These are phyloP conservation scores for Drosophila fuyamai DNA, from an alignment of 1,140 invertebrate genomes.

Conservation along the genomic window DNA sequence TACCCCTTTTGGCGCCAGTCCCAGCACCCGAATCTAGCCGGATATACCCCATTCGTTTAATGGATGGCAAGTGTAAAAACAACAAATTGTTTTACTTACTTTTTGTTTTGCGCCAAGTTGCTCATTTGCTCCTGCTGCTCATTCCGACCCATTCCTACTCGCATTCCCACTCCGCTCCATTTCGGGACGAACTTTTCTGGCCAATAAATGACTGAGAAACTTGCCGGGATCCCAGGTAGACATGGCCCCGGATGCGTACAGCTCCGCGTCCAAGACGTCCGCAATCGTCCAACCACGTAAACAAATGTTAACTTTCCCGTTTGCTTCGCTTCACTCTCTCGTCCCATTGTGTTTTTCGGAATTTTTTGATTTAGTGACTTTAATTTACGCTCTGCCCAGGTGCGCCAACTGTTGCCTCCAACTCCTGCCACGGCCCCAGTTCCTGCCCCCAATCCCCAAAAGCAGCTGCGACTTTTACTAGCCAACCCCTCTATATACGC, in stretches of 20 bases:
- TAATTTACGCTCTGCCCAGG: constrained; percentile 83
- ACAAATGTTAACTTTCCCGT: constrained; percentile 81
- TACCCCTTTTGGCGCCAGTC: not conserved
- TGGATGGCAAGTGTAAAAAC: constrained; percentile 57
- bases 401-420: constrained; percentile 69
- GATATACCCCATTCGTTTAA: constrained; percentile 30
- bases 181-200: constrained; percentile 64
- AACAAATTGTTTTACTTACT: constrained; percentile 83
- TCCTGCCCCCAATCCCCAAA: constrained; percentile 3
- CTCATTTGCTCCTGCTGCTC: constrained; percentile 60
- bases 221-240: constrained; percentile 40
- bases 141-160: constrained; percentile 8
- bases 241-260: constrained; percentile 28
- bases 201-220: constrained; percentile 73
- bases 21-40: constrained; percentile 13
- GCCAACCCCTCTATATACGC: constrained; percentile 12
- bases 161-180: constrained; percentile 27
- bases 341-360: constrained; percentile 46
- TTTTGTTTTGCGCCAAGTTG: constrained; percentile 74
- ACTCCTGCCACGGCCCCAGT: not conserved
- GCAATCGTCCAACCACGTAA: constrained; percentile 72
- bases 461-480: constrained; percentile 43
- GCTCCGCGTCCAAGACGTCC: constrained; percentile 49
- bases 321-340: constrained; percentile 60
- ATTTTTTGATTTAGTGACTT: constrained; percentile 84